Evolutionary conservation across 2,888 invertebrate species (phyloP), one percentile per base, ranked within the genome.

Genomic region (Epinotia brunnichana): DNA sequence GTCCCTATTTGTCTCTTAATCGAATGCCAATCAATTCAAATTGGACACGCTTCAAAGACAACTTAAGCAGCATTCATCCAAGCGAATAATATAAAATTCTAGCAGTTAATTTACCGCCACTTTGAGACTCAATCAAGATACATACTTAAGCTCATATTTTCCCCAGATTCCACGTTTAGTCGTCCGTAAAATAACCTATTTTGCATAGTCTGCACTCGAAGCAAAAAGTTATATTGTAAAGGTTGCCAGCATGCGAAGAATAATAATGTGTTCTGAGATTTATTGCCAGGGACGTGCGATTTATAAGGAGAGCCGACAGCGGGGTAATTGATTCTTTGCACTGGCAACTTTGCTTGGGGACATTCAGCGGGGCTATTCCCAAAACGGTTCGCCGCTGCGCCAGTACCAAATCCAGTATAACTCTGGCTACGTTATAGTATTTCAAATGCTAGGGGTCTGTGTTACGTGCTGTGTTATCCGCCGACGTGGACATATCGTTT

Each of bases 281-380:
- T 84, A 86, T 82, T 81, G 82, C 83, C 76, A 82, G 76, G 69
- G 74, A 66, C 59, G 70, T 51, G 74, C 80, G 82, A 84, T 84
- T 83, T 88, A 85, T 82, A 83, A 81, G 78, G 80, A 82, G 77
- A 78, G 72, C 78, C 77, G 84, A 86, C 82, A 83, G 78, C 76
- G 77, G 76, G 76, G 82, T 84, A 85, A 83, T 86, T 84, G 85
- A 84, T 86, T 82, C 81, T 80, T 82, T 78, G 75, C 76, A 74
- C 61, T 77, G 74, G 75, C 74, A 60, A 64, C 74, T 70, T 74
- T 74, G 63, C 69, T 59, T 54, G 54, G 48, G 29, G 44, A 62
- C 24, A 62, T 62, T 62, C 19, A 41, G 15, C 10, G 53, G 53
- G 11, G 53, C 5, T 10, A 53, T 53, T 53, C 53, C 3, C 53